Evolutionary conservation across 30 jellyfish, hydroid and myxozoan species (phyloP), one percentile per base, ranked within the genome.

Genomic region (Aurelia sp.): DNA sequence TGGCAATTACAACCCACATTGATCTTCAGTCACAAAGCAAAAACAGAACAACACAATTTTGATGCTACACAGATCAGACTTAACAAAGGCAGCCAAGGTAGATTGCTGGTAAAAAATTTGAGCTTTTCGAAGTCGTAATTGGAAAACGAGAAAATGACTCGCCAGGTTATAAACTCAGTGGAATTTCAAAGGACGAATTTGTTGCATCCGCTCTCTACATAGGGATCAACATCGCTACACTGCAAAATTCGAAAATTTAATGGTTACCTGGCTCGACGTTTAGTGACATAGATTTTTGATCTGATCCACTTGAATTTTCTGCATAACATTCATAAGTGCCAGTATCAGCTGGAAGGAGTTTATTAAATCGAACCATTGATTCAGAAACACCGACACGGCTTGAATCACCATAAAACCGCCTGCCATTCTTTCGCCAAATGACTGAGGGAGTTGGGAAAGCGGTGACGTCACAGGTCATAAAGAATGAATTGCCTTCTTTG

Each of bases 291-390:
- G 63, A 19, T 21, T 62, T 60, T 30, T 41, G 53, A 30, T 68
- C 86, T 9, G 62, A 21, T 1, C 96, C 96, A 52, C 70, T 79
- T 0, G 96, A 15, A 22, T 78, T 87, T 66, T 76, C 87, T 8
- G 96, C 96, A 41, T 58, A 23, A 71, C 96, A 87, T 60, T 77
- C 89, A 70, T 87, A 87, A 9, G 58, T 20, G 18, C 90, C 96
- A 12, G 96, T 66, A 71, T 87, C 96, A 35, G 88, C 96, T 9
- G 80, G 74, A 13, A 71, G 61, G 21, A 78, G 90, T 2, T 15
- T 64, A 27, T 30, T 66, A 74, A 87, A 76, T 61, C 82, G 47
- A 31, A 87, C 60, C 84, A 60, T 23, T 18, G 78, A 52, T 2
- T 78, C 82, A 33, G 88, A 23, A 41, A 87, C 90, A 11, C 23